phyloP scores from a whole-genome alignment of 2,888 invertebrate genomes.

The Leptinotarsa rubiginosa region DNA sequence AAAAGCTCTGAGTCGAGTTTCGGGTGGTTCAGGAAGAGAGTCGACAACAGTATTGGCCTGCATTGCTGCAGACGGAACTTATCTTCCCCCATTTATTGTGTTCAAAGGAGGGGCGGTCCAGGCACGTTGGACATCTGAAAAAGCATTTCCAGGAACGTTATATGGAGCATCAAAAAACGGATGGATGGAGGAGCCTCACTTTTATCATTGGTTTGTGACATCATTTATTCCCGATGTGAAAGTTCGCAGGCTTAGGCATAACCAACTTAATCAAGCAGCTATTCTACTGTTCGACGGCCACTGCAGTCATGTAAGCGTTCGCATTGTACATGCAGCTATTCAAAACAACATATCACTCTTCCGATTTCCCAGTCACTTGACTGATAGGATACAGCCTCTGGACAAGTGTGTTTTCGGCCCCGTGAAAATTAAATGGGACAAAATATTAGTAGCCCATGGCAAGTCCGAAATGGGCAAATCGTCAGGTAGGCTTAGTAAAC shows the following conservation, averaged over 20 bases:
- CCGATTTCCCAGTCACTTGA: constrained; percentile 43
- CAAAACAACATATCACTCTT: constrained; percentile 26
- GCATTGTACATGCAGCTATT: constrained; percentile 40
- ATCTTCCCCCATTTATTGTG: constrained; percentile 51
- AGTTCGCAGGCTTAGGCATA: constrained; percentile 17
- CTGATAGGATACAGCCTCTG: constrained; percentile 47
- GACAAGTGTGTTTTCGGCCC: constrained; percentile 41
- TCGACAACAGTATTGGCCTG: constrained; percentile 30
- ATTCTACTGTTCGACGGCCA: constrained; percentile 45
- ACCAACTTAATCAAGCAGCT: constrained; percentile 33
- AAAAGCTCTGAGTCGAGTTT: constrained; percentile 35
- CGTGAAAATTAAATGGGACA: constrained; percentile 44
- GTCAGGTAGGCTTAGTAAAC: too few species aligned
- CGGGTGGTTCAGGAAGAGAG: constrained; percentile 52
- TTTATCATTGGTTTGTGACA: constrained; percentile 41
- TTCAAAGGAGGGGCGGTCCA: constrained; percentile 53
- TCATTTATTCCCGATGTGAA: constrained; percentile 40
- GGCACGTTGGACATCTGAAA: constrained; percentile 29
- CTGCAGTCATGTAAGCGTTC: constrained; percentile 39
- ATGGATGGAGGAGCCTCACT: constrained; percentile 52
- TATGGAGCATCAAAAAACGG: constrained; percentile 51
- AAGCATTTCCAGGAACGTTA: constrained; percentile 37
- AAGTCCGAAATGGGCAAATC: too few species aligned
- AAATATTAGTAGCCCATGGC: constrained; percentile 42
- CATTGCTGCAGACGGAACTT: constrained; percentile 48